phyloP scores from a whole-genome alignment of 2,113 vertebrate species.

The Terrapene triunguis region DNA sequence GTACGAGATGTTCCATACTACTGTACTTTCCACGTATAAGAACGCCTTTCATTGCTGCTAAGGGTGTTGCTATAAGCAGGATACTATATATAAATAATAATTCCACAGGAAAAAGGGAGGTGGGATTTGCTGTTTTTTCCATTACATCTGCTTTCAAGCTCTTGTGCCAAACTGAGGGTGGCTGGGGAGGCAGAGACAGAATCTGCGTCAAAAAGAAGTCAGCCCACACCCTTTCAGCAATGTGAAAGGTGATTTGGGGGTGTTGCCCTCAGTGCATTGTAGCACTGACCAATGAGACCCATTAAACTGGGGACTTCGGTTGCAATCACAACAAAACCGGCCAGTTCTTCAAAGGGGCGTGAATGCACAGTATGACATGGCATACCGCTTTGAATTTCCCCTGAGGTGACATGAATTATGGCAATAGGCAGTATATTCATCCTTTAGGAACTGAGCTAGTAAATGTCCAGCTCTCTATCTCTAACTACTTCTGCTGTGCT shows the following conservation, averaged over 20 bases:
- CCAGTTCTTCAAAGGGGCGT: background rate
- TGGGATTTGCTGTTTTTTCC: background rate
- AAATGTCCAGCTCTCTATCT: background rate
- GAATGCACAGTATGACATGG: background rate
- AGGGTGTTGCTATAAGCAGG: background rate
- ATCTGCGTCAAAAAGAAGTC: background rate
- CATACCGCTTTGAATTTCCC: background rate
- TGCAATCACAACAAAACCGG: background rate
- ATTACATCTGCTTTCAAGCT: background rate
- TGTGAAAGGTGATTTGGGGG: background rate
- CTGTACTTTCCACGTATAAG: background rate
- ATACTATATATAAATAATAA: background rate
- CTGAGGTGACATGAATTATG: slow-evolving; percentile 2
- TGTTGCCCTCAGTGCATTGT: background rate
- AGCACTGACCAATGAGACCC: background rate
- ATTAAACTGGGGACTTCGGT: background rate
- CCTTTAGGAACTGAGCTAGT: background rate
- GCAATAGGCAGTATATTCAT: slow-evolving; percentile 54
- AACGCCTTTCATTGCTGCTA: fast-evolving
- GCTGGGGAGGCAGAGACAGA: background rate
- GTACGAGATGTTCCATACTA: fast-evolving
- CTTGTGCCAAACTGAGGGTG: background rate
- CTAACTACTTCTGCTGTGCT: slow-evolving; percentile 64
- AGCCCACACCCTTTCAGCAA: background rate
- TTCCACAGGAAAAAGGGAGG: background rate